phyloP scores from a whole-genome alignment of 2,797 vertebrate species.

The Propithecus deckenii region DNA sequence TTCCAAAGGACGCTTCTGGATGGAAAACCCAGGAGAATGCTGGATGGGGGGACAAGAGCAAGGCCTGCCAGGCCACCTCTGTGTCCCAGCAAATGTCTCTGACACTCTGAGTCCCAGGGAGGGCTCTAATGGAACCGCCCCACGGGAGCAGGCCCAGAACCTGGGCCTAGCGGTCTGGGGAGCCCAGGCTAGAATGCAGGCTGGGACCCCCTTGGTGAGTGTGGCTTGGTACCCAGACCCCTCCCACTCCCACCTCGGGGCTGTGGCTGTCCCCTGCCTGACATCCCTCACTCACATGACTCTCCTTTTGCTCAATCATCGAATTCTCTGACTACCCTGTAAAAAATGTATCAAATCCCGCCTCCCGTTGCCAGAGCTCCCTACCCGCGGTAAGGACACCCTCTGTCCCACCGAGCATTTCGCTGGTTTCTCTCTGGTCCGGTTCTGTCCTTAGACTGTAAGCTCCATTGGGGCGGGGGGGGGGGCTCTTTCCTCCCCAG shows the following conservation, averaged over 20 bases:
- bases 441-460: too few species aligned
- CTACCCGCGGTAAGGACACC: accelerated
- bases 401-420: background rate
- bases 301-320: background rate
- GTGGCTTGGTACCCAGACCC: background rate
- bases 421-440: background rate
- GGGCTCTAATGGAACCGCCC: too few species aligned
- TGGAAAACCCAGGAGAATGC: too few species aligned
- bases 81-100: background rate
- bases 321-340: background rate
- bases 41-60: background rate
- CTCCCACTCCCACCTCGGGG: background rate
- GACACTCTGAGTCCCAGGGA: background rate
- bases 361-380: accelerated
- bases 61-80: background rate
- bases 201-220: background rate
- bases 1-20: background rate
- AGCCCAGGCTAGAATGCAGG: too few species aligned
- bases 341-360: background rate
- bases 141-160: background rate
- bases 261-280: background rate
- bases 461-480: background rate
- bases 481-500: background rate
- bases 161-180: background rate
- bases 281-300: background rate